Base-by-base conservation (phyloP, 2,888 invertebrate genomes). In the Chelonus formosanus region DNA sequence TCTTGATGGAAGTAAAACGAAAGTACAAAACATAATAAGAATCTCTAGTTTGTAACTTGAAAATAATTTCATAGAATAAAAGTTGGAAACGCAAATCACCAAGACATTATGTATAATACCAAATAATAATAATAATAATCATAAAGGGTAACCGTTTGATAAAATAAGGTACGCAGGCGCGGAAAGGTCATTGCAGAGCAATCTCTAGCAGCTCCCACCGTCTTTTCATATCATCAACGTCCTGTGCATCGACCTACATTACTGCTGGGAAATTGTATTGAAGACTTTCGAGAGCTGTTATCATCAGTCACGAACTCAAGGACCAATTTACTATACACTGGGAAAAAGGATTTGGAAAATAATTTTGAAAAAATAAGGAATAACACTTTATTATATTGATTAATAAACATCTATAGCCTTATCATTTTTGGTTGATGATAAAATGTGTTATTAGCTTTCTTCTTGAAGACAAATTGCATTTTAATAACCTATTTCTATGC, bases 401-500 rank as follows among this genome's bases (percentile, higher is more conserved):
- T 31, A 8, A 52, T 20, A 20, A 5, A 48, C 5, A n/a, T 48
- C 48, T 48, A 4, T 35, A n/a, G 50, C 40, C 32, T 60, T 20
- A 8, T 60, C 20, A 43, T 60, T 32, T 40, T 60, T 52, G 60
- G 48, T 20, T 32, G n/a, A 43, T 43, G 50, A 50, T 31, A 32
- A 8, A 59, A 48, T 40, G 60, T 60, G 52, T n/a, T 31, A 60
- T 60, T 60, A 50, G 31, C 52, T 5, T 8, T 43, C 44, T 40
- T 48, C 48, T 47, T 6, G 36, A 5, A 36, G 52, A 64, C 71
- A 71, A 71, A 73, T 71, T 69, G 68, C 65, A 71, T 70, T 70
- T 73, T 71, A 73, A 73, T 73, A 70, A 70, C 70, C 71, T 67
- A 69, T 73, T 63, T 73, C 71, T 73, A 73, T 73, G 72, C 72